Conservation (phyloP, 1,140 invertebrate species). For the Nixonia krombeini region DNA sequence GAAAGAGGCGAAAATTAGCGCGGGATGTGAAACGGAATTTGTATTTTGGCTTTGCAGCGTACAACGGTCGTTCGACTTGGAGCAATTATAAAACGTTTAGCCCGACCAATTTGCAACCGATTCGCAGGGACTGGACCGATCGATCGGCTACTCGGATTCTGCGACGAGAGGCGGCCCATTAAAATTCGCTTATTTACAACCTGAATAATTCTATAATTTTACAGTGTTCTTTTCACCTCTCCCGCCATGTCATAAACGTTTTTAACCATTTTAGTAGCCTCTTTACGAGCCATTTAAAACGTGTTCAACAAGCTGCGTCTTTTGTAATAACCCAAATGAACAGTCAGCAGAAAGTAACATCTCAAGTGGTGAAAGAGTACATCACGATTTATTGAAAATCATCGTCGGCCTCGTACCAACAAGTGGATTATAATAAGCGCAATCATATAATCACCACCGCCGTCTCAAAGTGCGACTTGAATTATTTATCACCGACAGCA, state of each 20-base stretch:
- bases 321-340: constrained; percentile 43
- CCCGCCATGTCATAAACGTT: constrained; percentile 27
- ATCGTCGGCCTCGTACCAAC: constrained; percentile 17
- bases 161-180: no score
- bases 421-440: constrained; percentile 31
- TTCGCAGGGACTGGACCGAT: no score
- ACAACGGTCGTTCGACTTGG: no score
- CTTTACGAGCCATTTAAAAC: constrained; percentile 44
- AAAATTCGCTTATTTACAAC: constrained; percentile 18
- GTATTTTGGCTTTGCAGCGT: no score
- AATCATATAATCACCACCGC: constrained; percentile 24
- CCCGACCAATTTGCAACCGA: no score
- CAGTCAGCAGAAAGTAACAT: constrained; percentile 43
- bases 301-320: constrained; percentile 40
- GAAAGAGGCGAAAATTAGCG: no score
- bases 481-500: constrained; percentile 5
- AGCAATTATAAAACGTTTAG: no score
- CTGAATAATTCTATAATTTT: constrained; percentile 30
- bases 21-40: no score
- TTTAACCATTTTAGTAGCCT: constrained; percentile 22
- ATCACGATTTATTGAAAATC: constrained; percentile 47
- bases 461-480: constrained; percentile 20
- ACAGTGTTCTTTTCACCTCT: constrained; percentile 30
- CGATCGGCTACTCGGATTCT: no score
- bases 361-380: constrained; percentile 43